Evolutionary conservation across 2,888 invertebrate species (phyloP).

Genomic region (Agriopis marginaria): DNA sequence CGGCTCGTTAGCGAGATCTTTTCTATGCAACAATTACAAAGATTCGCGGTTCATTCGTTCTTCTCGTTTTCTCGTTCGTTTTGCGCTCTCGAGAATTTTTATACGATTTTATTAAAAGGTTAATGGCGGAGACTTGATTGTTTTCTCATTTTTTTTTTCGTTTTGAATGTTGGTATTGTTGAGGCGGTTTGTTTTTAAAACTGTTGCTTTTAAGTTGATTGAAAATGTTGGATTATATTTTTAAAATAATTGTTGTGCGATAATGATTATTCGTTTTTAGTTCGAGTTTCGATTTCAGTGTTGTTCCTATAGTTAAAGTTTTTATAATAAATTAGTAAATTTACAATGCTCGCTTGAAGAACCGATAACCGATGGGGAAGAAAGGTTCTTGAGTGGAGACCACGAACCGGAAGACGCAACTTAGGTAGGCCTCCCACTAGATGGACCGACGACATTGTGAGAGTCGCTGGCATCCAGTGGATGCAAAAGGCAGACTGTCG

Average conservation of each 20-base stretch:
- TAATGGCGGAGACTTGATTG: slow-evolving; percentile 25
- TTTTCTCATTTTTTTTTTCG: slow-evolving; percentile 15
- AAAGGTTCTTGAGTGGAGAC: too few relatives aligned
- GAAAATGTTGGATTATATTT: background rate
- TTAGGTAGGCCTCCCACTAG: too few relatives aligned
- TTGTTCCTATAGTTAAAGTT: too few relatives aligned
- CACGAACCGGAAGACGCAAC: too few relatives aligned
- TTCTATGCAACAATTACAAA: slow-evolving; percentile 71
- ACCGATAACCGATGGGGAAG: too few relatives aligned
- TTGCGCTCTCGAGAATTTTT: slow-evolving; percentile 16
- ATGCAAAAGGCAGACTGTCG: too few relatives aligned
- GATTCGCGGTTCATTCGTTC: slow-evolving; percentile 62
- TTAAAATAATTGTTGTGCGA: background rate
- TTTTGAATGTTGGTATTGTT: slow-evolving; percentile 17
- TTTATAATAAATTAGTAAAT: too few relatives aligned
- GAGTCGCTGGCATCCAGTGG: too few relatives aligned
- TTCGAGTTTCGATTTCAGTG: too few relatives aligned
- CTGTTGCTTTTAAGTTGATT: slow-evolving; percentile 21
- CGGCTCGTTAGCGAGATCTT: slow-evolving; percentile 66
- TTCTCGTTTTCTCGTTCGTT: slow-evolving; percentile 17
- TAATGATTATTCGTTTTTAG: background rate
- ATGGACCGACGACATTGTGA: too few relatives aligned
- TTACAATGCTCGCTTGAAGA: too few relatives aligned
- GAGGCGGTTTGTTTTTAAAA: slow-evolving; percentile 11
- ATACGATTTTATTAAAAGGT: slow-evolving; percentile 25